These are phyloP conservation scores for Palaemon carinicauda DNA, from an alignment of 1,140 invertebrate genomes.

Conservation along the genomic window DNA sequence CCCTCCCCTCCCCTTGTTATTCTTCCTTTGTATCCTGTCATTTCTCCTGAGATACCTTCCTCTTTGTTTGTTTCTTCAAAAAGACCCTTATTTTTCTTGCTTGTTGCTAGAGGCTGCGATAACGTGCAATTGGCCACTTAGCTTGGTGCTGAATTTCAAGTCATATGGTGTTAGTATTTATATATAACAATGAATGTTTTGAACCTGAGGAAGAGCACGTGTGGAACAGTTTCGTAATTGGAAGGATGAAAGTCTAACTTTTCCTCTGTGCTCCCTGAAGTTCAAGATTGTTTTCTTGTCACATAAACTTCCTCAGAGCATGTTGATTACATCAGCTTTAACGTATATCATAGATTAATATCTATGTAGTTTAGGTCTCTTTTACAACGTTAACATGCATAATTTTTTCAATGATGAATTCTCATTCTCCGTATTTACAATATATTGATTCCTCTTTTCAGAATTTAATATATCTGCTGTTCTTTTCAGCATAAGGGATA, in stretches of 20 bases:
- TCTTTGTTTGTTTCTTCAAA: neutral
- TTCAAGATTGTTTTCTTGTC: neutral
- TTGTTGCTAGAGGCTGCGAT: conserved; percentile 31
- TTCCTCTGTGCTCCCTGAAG: neutral
- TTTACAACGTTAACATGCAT: conserved; percentile 28
- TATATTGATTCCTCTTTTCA: neutral
- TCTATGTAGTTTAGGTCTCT: conserved; percentile 25
- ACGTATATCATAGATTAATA: conserved; percentile 50
- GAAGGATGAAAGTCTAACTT: neutral
- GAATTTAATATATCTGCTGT: too few species aligned
- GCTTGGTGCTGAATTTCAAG: conserved; percentile 53
- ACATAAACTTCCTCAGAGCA: conserved; percentile 28
- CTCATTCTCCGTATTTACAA: neutral
- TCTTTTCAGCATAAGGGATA: too few species aligned
- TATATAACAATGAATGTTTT: neutral
- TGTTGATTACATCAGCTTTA: conserved; percentile 46
- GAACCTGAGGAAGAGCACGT: neutral
- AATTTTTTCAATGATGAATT: conserved; percentile 1
- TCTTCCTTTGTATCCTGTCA: conserved; percentile 1
- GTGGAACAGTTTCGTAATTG: too few species aligned
- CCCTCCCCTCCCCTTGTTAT: neutral
- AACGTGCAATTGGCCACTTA: conserved; percentile 49
- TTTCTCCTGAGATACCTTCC: neutral
- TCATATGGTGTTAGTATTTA: conserved; percentile 39
- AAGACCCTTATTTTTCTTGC: neutral